Base-by-base conservation (phyloP, 1,140 invertebrate genomes). In the Phymorhynchus buccinoides region DNA sequence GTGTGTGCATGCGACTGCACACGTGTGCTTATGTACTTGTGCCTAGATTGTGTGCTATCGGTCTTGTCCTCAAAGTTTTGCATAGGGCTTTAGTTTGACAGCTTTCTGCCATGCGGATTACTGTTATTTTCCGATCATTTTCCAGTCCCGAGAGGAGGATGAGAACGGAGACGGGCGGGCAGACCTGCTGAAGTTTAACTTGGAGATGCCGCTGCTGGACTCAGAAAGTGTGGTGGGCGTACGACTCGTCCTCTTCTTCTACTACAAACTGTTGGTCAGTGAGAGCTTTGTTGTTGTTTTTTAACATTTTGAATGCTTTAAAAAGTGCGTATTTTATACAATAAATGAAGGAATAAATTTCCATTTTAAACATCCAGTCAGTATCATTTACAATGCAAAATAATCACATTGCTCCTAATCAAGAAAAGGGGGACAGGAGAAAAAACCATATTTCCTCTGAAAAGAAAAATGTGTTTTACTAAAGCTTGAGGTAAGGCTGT, bases 201-300 rank as follows among this genome's bases (percentile, higher is more conserved):
- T 96, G 71, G 90, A 94, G 82, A 89, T 96, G n/a, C 94, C 94
- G 85, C 86, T 95, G 86, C 90, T 91, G 39, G 88, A 92, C 30
- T 88, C 93, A 62, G 93, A 94, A 83, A 93, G 92, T 83, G 93
- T 96, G 18, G 84, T 93, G 78, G 94, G 94, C 22, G 85, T 95
- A 62, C 90, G 94, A 87, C 86, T 96, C 35, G 90, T 96, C 56
- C 91, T 96, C 79, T 91, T 94, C 71, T 93, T 96, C 87, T 95
- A 96, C 90, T 96, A 95, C 86, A 94, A 94, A 90, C 90, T 96
- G 87, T 90, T 94, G 92, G 96, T 96, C 94, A 94, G 92, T 92
- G 44, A 6, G 35, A 4, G 68, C 71, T 27, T 84, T 75, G 39
- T 35, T 39, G 35, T 62, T 18, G 0, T 27, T 39, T n/a, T 41